Percentiles rank a stretch among this genome's conserved stretches.
Evolutionary conservation across 2,113 vertebrate species (phyloP).

Genomic region (Alethe castanea): DNA sequence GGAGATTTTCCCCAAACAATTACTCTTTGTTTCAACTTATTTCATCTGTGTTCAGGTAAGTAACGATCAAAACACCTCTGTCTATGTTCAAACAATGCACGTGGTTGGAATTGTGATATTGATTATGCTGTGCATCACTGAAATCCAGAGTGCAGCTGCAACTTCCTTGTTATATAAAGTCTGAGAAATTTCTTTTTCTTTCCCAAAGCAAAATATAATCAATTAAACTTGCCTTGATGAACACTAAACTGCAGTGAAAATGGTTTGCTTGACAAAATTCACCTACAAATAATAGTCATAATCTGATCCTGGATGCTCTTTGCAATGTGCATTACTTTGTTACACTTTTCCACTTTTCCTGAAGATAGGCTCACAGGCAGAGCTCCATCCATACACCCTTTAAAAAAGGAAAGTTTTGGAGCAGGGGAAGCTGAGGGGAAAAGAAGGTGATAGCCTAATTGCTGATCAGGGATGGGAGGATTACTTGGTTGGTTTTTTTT

Average conservation of each 20-base stretch:
- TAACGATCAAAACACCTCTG: not conserved
- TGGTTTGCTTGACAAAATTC: not conserved
- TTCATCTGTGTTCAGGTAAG: slow-evolving; percentile 26
- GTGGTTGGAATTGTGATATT: not conserved
- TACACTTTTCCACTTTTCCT: not conserved
- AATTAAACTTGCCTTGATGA: not conserved
- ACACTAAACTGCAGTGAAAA: not conserved
- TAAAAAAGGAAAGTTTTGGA: not conserved
- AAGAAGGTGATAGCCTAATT: not conserved
- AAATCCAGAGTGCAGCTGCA: not conserved
- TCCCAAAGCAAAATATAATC: slow-evolving; percentile 1
- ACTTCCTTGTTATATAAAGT: slow-evolving; percentile 23
- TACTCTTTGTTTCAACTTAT: slow-evolving; percentile 28
- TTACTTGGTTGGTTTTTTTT: not conserved
- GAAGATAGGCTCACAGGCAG: not conserved
- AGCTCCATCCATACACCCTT: not conserved
- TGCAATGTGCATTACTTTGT: not conserved
- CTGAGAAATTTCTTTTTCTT: not conserved
- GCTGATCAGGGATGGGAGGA: accelerated
- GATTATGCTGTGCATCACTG: not conserved
- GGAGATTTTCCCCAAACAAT: slow-evolving; percentile 28
- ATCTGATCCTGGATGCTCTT: not conserved
- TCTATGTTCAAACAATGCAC: not conserved
- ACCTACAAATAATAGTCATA: not conserved
- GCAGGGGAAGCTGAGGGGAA: not conserved